Conservation (phyloP, 2,113 vertebrate species). For the Stigmatopora nigra region DNA sequence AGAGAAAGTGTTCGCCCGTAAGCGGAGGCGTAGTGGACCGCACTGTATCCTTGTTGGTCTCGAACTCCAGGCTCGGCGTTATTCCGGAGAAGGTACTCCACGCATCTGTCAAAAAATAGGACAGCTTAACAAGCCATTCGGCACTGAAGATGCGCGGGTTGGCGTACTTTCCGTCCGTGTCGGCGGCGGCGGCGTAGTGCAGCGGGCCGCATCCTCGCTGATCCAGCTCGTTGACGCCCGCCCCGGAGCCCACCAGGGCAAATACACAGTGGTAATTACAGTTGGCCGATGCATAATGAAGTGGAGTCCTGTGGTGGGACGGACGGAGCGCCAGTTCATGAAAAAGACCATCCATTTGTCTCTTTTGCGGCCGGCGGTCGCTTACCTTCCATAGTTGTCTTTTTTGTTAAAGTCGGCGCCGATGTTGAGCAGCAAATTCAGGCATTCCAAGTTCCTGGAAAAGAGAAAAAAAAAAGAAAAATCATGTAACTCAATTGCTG, state of each 20-base stretch:
- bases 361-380: too few species aligned
- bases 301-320: constrained; percentile 74
- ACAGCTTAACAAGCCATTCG: background rate
- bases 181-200: constrained; percentile 91
- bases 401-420: constrained; percentile 96
- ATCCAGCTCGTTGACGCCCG: constrained; percentile 91
- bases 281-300: constrained; percentile 96
- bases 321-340: too few species aligned
- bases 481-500: background rate
- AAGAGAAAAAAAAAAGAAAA: constrained; percentile 1
- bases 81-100: constrained; percentile 94
- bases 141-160: background rate
- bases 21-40: constrained; percentile 87
- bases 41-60: constrained; percentile 90
- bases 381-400: constrained; percentile 92
- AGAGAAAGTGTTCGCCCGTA: constrained; percentile 71
- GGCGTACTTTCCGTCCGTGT: constrained; percentile 91
- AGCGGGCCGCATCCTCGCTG: constrained; percentile 89
- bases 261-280: constrained; percentile 98
- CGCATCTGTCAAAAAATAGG: constrained; percentile 72
- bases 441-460: constrained; percentile 91
- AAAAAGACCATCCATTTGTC: too few species aligned
- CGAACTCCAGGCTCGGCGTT: constrained; percentile 89
- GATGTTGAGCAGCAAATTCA: constrained; percentile 91
- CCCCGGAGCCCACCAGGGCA: constrained; percentile 94